Conservation (phyloP, 1,140 invertebrate species). For the Drosophila watanabei region DNA sequence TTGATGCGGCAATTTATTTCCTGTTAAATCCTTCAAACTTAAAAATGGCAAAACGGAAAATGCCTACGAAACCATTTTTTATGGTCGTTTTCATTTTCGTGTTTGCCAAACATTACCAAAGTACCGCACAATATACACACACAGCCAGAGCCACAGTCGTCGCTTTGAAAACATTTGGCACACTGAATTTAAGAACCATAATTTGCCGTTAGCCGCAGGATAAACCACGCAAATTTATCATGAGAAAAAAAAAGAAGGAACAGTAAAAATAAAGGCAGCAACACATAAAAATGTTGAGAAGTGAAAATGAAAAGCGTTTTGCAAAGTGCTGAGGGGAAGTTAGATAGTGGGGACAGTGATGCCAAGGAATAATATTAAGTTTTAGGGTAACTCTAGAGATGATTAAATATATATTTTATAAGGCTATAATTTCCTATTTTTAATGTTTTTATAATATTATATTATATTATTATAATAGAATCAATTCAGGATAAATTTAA, state of each 20-base stretch:
- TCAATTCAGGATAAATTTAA: too few species aligned
- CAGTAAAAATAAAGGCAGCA: slow-evolving; percentile 38
- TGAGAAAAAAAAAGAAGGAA: slow-evolving; percentile 66
- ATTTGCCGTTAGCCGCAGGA: slow-evolving; percentile 76
- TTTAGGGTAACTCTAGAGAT: neutral
- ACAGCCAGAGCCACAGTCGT: slow-evolving; percentile 25
- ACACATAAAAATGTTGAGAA: slow-evolving; percentile 65
- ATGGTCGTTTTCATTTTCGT: slow-evolving; percentile 75
- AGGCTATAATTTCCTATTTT: neutral
- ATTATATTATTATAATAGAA: too few species aligned
- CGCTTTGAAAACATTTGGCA: slow-evolving; percentile 40
- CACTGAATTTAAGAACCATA: slow-evolving; percentile 80
- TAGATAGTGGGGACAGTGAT: slow-evolving; percentile 35
- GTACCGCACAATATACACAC: slow-evolving; percentile 4
- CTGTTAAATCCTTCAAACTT: slow-evolving; percentile 49
- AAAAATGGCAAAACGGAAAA: slow-evolving; percentile 44
- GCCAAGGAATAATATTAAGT: slow-evolving; percentile 1
- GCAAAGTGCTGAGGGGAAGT: slow-evolving; percentile 20
- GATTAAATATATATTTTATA: neutral
- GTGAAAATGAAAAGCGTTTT: slow-evolving; percentile 74
- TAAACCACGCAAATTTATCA: slow-evolving; percentile 80
- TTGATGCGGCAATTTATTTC: slow-evolving; percentile 72
- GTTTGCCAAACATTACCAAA: slow-evolving; percentile 76
- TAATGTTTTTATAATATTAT: too few species aligned
- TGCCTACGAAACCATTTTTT: slow-evolving; percentile 60